phyloP scores from a whole-genome alignment of 53 echinoderm and acorn worm species.

The Crossaster papposus region DNA sequence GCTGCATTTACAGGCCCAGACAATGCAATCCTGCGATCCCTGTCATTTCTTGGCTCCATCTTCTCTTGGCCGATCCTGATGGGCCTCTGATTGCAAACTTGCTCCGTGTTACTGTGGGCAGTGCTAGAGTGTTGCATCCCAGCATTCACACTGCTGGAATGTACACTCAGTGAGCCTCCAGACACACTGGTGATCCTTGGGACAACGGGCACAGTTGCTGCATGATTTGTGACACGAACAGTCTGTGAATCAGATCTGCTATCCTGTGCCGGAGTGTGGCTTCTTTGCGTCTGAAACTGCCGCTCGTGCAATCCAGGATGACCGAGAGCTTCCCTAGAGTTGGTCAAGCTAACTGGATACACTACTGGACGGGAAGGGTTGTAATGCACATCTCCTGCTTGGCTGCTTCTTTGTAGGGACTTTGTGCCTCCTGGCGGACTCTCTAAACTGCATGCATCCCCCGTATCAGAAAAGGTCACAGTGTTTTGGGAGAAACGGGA shows the following conservation, averaged over 20 bases:
- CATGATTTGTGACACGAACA: neutral
- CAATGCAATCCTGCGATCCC: neutral
- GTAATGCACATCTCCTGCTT: slow-evolving; percentile 9
- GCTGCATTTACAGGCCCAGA: neutral
- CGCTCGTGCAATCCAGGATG: slow-evolving; percentile 7
- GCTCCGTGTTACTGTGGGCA: slow-evolving; percentile 6
- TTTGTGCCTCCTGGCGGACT: neutral
- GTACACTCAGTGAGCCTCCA: neutral
- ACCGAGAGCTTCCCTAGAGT: neutral
- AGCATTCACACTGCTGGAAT: neutral
- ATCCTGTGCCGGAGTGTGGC: neutral
- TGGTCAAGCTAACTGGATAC: slow-evolving; percentile 36
- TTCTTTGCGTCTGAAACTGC: neutral
- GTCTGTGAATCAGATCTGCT: slow-evolving; percentile 16
- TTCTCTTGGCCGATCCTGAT: slow-evolving; percentile 31
- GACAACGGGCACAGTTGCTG: slow-evolving; percentile 15
- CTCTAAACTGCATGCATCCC: neutral
- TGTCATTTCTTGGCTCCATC: neutral
- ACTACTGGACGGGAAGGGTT: neutral
- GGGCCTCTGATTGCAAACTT: neutral
- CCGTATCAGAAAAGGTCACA: neutral
- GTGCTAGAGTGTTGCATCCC: slow-evolving; percentile 10
- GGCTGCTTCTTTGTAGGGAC: neutral
- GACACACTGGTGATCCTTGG: slow-evolving; percentile 47
- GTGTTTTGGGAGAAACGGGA: slow-evolving; percentile 7